These are phyloP conservation scores for Murina feae DNA, from an alignment of 2,113 vertebrate genomes.

Conservation along the genomic window DNA sequence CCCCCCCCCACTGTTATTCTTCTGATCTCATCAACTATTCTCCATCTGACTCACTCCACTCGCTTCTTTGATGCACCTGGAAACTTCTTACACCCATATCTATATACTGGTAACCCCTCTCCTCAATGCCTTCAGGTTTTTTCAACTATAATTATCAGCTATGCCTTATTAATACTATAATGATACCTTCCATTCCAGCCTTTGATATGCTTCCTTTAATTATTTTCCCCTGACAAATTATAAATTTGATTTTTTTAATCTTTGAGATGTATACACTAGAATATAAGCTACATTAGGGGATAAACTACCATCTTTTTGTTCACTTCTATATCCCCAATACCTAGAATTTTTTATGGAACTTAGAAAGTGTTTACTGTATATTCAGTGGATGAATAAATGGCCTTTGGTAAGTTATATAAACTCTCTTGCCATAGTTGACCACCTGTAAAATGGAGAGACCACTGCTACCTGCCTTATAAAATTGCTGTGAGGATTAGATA, in stretches of 20 bases:
- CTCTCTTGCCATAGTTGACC: neutral
- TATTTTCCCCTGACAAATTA: neutral
- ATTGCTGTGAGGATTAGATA: neutral
- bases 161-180: neutral
- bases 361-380: neutral
- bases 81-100: neutral
- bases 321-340: neutral
- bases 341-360: neutral
- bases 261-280: neutral
- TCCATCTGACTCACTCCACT: neutral
- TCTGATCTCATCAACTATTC: neutral
- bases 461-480: neutral
- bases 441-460: neutral
- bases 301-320: neutral
- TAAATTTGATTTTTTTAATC: neutral
- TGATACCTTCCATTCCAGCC: neutral
- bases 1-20: neutral
- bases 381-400: neutral
- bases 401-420: neutral
- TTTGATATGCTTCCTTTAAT: neutral
- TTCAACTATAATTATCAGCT: neutral
- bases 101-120: neutral
- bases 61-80: neutral
- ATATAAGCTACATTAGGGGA: neutral
- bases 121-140: neutral